Evolutionary conservation across 2,113 vertebrate species (phyloP).

Genomic region (Athene noctua): DNA sequence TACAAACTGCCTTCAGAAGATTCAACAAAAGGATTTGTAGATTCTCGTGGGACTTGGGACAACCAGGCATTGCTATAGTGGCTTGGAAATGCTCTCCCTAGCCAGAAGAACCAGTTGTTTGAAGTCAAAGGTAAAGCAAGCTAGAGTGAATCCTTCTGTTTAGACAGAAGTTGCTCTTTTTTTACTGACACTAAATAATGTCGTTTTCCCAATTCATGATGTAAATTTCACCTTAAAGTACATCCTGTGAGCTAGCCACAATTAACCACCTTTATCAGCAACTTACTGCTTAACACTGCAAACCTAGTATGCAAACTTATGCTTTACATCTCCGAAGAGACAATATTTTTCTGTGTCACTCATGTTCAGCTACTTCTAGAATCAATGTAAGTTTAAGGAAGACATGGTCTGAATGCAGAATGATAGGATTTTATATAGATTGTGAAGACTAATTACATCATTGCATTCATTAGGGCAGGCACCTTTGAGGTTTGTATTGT

Average conservation of each 20-base stretch:
- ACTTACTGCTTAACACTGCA: background rate
- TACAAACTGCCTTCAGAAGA: background rate
- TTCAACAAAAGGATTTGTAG: background rate
- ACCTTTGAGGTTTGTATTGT: background rate
- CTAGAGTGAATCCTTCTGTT: background rate
- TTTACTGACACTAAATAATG: background rate
- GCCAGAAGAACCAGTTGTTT: background rate
- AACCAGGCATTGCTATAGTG: background rate
- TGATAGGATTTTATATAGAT: background rate
- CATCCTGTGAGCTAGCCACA: background rate
- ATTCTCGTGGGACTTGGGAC: background rate
- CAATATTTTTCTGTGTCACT: background rate
- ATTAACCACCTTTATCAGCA: background rate
- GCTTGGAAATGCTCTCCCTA: background rate
- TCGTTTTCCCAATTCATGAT: background rate
- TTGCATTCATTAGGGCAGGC: background rate
- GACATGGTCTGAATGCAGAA: background rate
- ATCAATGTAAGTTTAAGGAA: background rate
- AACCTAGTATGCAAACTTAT: background rate
- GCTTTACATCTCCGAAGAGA: background rate
- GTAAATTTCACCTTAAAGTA: background rate
- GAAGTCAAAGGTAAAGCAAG: background rate
- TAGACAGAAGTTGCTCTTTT: background rate
- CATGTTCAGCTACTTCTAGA: background rate
- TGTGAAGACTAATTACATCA: background rate